Evolutionary conservation across 2,888 invertebrate species (phyloP), one percentile per base, ranked within the genome.

Genomic region (Phanerotoma sp.): DNA sequence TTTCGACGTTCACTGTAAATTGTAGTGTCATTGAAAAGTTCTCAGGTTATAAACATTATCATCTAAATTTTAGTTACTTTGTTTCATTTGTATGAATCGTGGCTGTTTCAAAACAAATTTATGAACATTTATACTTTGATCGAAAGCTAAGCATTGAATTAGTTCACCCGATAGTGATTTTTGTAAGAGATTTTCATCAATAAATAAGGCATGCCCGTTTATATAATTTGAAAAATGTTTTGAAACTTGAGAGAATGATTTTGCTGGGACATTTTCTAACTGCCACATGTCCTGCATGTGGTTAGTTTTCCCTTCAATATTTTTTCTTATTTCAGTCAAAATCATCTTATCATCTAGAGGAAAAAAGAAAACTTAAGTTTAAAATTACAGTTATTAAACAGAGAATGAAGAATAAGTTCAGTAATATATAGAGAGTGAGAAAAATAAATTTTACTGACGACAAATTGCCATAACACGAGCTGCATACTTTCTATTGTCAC

Each of bases 391-490:
- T n/a, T 7, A 35, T 35, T 35, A 13, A 35, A n/a, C 35, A 35
- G 4, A 35, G 13, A 35, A 9, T 25, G 1, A 1, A n/a, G 15
- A 35, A 13, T 35, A n/a, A n/a, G n/a, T n/a, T n/a, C 7, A 11
- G 15, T 15, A 35, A 35, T n/a, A 13, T 2, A 35, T n/a, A 35
- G n/a, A 35, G 13, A 35, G 13, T n/a, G 15, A 35, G n/a, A 35
- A 35, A n/a, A n/a, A 35, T 35, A n/a, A 35, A 35, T 35, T 35
- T 9, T 35, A 45, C 45, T 45, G 25, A 45, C 45, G 28, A 28
- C 45, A 45, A 45, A 45, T 45, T 10, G 45, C 45, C 45, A 30
- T 45, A n/a, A 45, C 45, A 25, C 45, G 45, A 3, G 45, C 45
- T 16, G 28, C 45, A 30, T 45, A 45, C 16, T 28, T 45, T 45